phyloP scores from a whole-genome alignment of 2,797 vertebrate species.

The Sebastes hubbsi region DNA sequence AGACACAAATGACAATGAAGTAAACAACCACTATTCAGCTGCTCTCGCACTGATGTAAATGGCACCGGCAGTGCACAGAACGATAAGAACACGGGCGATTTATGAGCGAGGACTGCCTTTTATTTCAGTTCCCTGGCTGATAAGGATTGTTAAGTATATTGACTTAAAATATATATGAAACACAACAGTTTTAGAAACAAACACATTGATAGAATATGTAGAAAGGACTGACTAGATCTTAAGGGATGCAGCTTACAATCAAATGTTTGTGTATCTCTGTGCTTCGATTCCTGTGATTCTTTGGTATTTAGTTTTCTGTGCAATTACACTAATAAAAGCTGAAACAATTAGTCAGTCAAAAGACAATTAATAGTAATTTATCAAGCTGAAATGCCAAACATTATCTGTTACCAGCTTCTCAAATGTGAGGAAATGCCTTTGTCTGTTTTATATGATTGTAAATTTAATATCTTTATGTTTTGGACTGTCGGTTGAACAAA shows the following conservation, averaged over 20 bases:
- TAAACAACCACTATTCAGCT: slow-evolving; percentile 58
- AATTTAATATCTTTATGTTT: neutral
- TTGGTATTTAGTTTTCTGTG: neutral
- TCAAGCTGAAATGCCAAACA: neutral
- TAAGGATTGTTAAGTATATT: slow-evolving; percentile 1
- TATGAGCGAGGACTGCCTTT: neutral
- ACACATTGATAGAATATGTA: neutral
- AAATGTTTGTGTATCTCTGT: neutral
- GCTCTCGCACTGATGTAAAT: slow-evolving; percentile 42
- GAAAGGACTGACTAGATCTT: neutral
- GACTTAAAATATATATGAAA: slow-evolving; percentile 3
- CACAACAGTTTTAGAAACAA: neutral
- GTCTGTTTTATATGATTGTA: neutral
- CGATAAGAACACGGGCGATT: slow-evolving; percentile 21
- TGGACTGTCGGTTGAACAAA: neutral
- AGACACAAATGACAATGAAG: slow-evolving; percentile 65
- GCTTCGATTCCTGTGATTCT: neutral
- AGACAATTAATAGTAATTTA: neutral
- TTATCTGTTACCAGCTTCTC: neutral
- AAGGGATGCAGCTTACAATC: neutral
- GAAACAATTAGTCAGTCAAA: neutral
- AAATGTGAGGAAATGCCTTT: neutral
- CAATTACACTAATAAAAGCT: neutral
- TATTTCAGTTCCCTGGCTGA: slow-evolving; percentile 9
- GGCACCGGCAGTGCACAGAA: slow-evolving; percentile 1